These are phyloP conservation scores for Habropoda laboriosa DNA, from an alignment of 1,140 invertebrate genomes.

Conservation along the genomic window DNA sequence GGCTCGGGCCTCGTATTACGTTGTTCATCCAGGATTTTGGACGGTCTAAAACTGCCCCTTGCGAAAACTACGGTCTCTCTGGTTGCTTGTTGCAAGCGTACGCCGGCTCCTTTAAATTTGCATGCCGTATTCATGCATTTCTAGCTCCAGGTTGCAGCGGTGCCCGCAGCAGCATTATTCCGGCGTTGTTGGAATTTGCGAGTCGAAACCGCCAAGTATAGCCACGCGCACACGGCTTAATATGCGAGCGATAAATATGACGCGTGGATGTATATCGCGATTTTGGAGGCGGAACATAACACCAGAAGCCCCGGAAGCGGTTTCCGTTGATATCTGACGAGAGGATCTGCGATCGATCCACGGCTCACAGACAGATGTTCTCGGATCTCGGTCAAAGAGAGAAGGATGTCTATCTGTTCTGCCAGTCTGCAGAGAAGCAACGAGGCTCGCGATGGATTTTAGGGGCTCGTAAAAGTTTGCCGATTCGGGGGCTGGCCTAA, in stretches of 20 bases:
- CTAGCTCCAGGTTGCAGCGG: neutral
- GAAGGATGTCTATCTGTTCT: no score
- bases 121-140: constrained; percentile 37
- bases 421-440: no score
- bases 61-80: no score
- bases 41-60: no score
- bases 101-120: constrained; percentile 30
- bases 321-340: neutral
- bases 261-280: neutral
- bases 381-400: neutral
- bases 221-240: neutral
- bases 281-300: neutral
- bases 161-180: constrained; percentile 3
- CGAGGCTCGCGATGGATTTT: neutral
- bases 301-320: neutral
- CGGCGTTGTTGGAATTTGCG: neutral
- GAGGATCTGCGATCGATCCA: neutral
- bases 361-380: no score
- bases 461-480: constrained; percentile 7
- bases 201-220: constrained; percentile 3
- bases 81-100: neutral
- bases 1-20: no score
- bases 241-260: neutral
- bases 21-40: no score
- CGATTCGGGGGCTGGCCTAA: neutral